Percentiles rank a stretch among this genome's conserved stretches.
Evolutionary conservation across 35 echinoderm and acorn worm species (phyloP).

Genomic region (Stichopus chloronotus): DNA sequence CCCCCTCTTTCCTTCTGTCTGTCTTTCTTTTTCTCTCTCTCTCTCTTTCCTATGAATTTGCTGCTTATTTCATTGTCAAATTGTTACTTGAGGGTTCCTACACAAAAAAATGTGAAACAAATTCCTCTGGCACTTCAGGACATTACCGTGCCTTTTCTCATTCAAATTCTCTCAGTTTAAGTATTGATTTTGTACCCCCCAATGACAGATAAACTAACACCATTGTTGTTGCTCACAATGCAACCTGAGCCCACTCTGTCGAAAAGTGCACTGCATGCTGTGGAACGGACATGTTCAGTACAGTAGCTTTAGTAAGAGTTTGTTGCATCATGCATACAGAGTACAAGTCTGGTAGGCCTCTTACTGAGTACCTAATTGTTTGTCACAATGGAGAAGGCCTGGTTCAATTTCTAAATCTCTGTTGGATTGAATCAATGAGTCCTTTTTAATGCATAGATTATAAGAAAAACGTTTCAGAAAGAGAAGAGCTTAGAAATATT

Average conservation of each 20-base stretch:
- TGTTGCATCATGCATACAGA: neutral
- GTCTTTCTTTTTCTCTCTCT: no score
- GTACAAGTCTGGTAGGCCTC: neutral
- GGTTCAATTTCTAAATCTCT: neutral
- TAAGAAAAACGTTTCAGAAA: neutral
- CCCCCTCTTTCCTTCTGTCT: no score
- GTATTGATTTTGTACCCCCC: constrained; percentile 28
- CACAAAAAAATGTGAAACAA: neutral
- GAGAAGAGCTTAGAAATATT: neutral
- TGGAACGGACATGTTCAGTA: no score
- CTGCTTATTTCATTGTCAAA: neutral
- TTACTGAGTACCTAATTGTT: neutral
- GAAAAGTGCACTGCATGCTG: neutral
- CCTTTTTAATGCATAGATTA: neutral
- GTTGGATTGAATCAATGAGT: neutral
- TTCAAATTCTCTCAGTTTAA: constrained; percentile 12
- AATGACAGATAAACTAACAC: constrained; percentile 43
- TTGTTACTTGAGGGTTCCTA: neutral
- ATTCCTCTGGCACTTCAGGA: neutral
- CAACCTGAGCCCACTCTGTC: neutral
- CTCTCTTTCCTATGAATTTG: neutral
- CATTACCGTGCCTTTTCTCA: constrained; percentile 12
- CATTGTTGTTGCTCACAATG: neutral
- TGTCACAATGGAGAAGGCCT: constrained; percentile 14
- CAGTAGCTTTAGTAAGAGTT: neutral